Evolutionary conservation across 2,888 invertebrate species (phyloP).

Genomic region (Lasioglossum marginatum): DNA sequence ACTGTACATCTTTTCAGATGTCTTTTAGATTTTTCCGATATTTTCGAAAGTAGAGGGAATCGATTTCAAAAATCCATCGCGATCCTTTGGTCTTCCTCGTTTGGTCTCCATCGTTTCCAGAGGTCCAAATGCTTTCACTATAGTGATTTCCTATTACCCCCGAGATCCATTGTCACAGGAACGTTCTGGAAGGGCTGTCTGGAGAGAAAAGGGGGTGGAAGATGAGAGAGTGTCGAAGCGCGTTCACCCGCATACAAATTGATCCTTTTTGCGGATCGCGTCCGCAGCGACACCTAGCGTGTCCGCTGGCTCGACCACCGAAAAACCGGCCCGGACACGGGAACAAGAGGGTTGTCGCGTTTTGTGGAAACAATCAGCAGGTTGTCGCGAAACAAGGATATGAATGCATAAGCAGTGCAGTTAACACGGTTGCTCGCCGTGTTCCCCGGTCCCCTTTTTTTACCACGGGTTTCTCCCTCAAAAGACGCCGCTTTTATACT

Average conservation of each 20-base stretch:
- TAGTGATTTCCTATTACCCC: constrained; percentile 19
- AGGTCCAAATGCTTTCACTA: constrained; percentile 40
- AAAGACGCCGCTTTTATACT: constrained; percentile 79
- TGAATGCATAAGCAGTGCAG: constrained; percentile 83
- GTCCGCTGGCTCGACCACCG: constrained; percentile 55
- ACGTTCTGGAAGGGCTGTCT: constrained; percentile 29
- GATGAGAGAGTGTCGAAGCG: constrained; percentile 60
- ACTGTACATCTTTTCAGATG: too few relatives aligned
- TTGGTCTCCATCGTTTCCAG: not conserved
- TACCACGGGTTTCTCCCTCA: constrained; percentile 75
- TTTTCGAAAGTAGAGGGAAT: too few relatives aligned
- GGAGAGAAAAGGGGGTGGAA: constrained; percentile 18
- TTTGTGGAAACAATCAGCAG: constrained; percentile 83
- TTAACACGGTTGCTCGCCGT: constrained; percentile 81
- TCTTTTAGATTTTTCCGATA: too few relatives aligned
- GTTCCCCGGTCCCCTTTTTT: constrained; percentile 74
- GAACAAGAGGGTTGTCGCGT: constrained; percentile 79
- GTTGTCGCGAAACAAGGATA: constrained; percentile 81
- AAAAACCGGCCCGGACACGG: constrained; percentile 75
- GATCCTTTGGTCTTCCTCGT: too few relatives aligned
- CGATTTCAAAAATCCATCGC: too few relatives aligned
- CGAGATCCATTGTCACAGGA: constrained; percentile 58
- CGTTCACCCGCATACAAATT: constrained; percentile 75
- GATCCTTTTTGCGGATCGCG: constrained; percentile 71
- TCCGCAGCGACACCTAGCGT: constrained; percentile 61